phyloP scores from a whole-genome alignment of 2,113 vertebrate species.

The Pogona vitticeps region DNA sequence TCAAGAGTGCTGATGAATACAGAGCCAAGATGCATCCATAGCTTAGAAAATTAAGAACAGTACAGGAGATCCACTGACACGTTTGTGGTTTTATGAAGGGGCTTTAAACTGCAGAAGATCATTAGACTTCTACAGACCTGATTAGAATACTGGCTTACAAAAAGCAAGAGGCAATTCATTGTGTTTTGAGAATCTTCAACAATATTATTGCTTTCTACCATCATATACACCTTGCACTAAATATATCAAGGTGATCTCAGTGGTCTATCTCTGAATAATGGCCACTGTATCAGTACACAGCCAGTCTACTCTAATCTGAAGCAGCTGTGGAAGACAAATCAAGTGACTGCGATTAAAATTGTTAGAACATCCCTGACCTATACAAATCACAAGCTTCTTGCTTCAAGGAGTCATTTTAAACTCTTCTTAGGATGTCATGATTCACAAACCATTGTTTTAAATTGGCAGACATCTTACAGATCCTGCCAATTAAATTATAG shows the following conservation, averaged over 20 bases:
- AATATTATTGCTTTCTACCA: background rate
- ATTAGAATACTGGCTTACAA: constrained; percentile 4
- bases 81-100: background rate
- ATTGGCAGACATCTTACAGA: background rate
- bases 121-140: background rate
- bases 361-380: background rate
- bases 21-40: background rate
- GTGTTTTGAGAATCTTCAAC: background rate
- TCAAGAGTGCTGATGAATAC: background rate
- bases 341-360: background rate
- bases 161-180: constrained; percentile 11
- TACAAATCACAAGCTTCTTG: background rate
- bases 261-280: background rate
- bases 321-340: background rate
- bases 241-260: background rate
- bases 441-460: constrained; percentile 16
- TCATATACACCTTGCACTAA: background rate
- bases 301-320: background rate
- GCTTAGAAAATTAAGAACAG: background rate
- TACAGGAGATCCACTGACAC: background rate
- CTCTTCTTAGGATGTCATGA: background rate
- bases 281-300: background rate
- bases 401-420: constrained; percentile 8
- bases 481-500: constrained; percentile 26
- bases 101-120: constrained; percentile 16